A percentile compares a stretch with the other conserved stretches of the same genome.
phyloP scores from a whole-genome alignment of 1,140 invertebrate genomes.

The Solen grandis region DNA sequence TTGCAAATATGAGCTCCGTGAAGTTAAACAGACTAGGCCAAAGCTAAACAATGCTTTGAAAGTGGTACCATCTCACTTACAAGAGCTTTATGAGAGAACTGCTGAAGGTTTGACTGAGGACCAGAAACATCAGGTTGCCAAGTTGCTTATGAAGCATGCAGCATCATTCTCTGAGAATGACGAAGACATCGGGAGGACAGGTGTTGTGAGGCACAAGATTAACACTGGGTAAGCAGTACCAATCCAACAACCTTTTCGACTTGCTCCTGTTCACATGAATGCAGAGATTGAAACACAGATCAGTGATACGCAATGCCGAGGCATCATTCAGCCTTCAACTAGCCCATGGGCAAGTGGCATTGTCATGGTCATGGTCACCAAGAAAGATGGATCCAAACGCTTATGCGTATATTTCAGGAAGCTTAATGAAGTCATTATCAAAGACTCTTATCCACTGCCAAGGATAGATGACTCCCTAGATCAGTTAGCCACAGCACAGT shows the following conservation, averaged over 20 bases:
- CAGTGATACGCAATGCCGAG: conserved; percentile 41
- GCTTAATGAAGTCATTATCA: conserved; percentile 62
- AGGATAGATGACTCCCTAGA: too few species aligned
- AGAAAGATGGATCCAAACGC: conserved; percentile 64
- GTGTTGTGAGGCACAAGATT: conserved; percentile 44
- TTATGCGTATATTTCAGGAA: conserved; percentile 70
- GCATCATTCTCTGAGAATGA: conserved; percentile 39
- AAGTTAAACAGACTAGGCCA: background rate
- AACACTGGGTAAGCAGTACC: conserved; percentile 36
- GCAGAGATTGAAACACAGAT: conserved; percentile 41
- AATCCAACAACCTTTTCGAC: conserved; percentile 25
- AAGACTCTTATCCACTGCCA: too few species aligned
- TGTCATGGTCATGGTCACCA: conserved; percentile 64
- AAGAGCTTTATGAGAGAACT: background rate
- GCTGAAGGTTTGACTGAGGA: background rate
- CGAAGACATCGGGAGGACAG: conserved; percentile 39
- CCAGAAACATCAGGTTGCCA: background rate
- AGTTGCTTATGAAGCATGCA: conserved; percentile 22
- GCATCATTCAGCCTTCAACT: conserved; percentile 53
- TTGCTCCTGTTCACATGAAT: background rate
- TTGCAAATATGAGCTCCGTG: background rate
- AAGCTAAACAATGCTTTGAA: background rate
- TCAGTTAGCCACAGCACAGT: background rate
- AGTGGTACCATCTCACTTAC: conserved; percentile 8
- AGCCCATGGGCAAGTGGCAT: too few species aligned